phyloP scores from a whole-genome alignment of 2,888 invertebrate genomes.

The Artemia sinica region DNA sequence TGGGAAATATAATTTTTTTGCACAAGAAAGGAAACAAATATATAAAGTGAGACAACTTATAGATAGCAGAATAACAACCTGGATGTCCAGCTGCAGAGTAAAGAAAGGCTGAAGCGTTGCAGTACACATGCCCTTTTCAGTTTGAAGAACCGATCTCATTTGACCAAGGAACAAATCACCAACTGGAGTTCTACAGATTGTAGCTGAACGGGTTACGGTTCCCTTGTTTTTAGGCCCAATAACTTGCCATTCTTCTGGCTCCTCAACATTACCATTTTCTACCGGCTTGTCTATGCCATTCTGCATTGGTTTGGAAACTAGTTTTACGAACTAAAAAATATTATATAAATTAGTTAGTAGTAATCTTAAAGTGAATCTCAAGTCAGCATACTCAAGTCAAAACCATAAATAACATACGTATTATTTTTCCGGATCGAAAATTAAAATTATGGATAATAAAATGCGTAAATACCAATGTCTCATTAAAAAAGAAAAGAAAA shows the following conservation, averaged over 20 bases:
- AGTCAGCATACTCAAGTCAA: too few relatives aligned
- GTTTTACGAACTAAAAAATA: background rate
- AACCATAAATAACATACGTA: too few relatives aligned
- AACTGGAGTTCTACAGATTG: constrained; percentile 64
- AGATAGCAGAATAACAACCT: constrained; percentile 39
- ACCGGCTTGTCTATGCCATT: background rate
- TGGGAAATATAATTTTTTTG: too few relatives aligned
- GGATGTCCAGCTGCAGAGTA: constrained; percentile 81
- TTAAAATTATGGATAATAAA: too few relatives aligned
- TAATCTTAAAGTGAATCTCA: too few relatives aligned
- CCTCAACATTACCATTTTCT: background rate
- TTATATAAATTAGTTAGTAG: too few relatives aligned
- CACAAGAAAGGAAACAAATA: too few relatives aligned
- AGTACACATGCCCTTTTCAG: constrained; percentile 52
- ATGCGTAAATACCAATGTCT: too few relatives aligned
- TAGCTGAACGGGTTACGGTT: constrained; percentile 65
- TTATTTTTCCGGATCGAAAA: too few relatives aligned
- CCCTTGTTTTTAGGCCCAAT: constrained; percentile 76
- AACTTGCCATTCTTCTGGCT: constrained; percentile 30
- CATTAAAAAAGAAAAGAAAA: too few relatives aligned
- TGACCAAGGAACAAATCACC: constrained; percentile 86
- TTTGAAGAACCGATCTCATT: constrained; percentile 59
- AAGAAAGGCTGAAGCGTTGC: constrained; percentile 91
- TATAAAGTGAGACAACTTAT: too few relatives aligned
- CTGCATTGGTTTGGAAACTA: background rate